Evolutionary conservation across 2,113 vertebrate genomes (phyloP).

Genomic region (Notechis scutatus): DNA sequence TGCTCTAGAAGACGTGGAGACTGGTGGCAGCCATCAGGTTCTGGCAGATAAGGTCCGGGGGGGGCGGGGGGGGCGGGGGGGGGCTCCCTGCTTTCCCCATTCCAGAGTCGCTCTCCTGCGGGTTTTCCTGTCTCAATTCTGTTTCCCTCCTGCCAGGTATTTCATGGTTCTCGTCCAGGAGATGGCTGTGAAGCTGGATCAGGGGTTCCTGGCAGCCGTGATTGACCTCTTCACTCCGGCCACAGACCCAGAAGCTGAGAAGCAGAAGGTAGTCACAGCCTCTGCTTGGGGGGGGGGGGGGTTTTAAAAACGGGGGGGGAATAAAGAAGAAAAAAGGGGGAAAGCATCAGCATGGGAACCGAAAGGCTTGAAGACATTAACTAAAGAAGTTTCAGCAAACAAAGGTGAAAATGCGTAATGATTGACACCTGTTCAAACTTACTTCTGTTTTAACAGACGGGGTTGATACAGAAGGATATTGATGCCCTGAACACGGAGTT

Average conservation of each 20-base stretch:
- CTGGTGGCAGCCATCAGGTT: rapidly evolving
- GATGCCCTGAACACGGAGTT: conserved; percentile 81
- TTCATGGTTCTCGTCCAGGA: conserved; percentile 98
- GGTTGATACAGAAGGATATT: conserved; percentile 82
- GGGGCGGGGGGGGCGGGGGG: not conserved
- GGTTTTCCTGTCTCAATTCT: not conserved
- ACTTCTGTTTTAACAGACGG: conserved; percentile 68
- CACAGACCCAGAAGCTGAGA: conserved; percentile 71
- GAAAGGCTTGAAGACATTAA: not conserved
- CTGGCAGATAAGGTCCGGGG: not conserved
- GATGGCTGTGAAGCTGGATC: conserved; percentile 96
- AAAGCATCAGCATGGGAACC: not conserved
- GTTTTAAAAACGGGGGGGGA: not conserved
- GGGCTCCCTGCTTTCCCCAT: not conserved
- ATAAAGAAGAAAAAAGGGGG: not conserved
- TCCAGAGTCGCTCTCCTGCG: not conserved
- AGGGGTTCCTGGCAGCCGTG: conserved; percentile 86
- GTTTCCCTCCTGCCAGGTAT: conserved; percentile 74
- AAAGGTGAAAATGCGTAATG: not conserved
- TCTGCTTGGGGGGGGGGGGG: not conserved
- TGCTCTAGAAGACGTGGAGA: not conserved
- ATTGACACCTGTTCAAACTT: not conserved
- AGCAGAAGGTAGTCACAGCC: conserved; percentile 74
- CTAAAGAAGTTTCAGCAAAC: not conserved
- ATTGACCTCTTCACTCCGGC: conserved; percentile 79